Percentiles rank a stretch among this genome's conserved stretches.
phyloP scores from a whole-genome alignment of 1,140 invertebrate species.

The Drosophila ohnishii region DNA sequence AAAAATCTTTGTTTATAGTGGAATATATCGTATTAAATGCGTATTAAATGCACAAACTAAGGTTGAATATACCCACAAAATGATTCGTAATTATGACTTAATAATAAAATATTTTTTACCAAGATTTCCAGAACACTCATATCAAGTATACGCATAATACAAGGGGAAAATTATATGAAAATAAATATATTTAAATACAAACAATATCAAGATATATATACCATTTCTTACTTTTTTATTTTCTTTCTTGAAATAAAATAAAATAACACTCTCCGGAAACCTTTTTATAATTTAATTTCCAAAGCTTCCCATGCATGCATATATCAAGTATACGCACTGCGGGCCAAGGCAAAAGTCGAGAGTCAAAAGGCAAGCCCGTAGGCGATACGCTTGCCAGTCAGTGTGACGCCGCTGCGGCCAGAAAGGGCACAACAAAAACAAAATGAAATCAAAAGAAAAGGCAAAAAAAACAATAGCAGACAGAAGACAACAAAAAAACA shows the following conservation, averaged over 20 bases:
- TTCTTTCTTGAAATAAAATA: background rate
- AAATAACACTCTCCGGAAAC: background rate
- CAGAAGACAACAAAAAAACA: constrained; percentile 36
- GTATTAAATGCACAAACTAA: background rate
- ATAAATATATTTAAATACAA: background rate
- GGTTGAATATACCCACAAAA: background rate
- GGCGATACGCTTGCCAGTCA: constrained; percentile 55
- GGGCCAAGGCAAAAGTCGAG: constrained; percentile 13
- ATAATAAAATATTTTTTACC: background rate
- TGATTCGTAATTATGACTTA: background rate
- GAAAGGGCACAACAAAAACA: constrained; percentile 7
- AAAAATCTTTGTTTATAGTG: background rate
- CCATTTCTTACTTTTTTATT: background rate
- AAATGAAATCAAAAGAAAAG: constrained; percentile 8
- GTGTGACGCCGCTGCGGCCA: constrained; percentile 54
- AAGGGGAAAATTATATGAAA: background rate
- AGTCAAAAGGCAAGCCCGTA: constrained; percentile 12
- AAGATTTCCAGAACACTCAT: background rate
- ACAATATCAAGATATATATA: background rate
- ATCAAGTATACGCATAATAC: background rate
- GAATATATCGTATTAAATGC: background rate
- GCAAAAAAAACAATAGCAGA: constrained; percentile 11
- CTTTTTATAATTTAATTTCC: background rate
- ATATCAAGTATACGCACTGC: constrained; percentile 43
- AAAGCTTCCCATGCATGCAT: background rate